Evolutionary conservation across 2,113 vertebrate genomes (phyloP), one percentile per base, ranked within the genome.

Genomic region (Macrotus californicus): DNA sequence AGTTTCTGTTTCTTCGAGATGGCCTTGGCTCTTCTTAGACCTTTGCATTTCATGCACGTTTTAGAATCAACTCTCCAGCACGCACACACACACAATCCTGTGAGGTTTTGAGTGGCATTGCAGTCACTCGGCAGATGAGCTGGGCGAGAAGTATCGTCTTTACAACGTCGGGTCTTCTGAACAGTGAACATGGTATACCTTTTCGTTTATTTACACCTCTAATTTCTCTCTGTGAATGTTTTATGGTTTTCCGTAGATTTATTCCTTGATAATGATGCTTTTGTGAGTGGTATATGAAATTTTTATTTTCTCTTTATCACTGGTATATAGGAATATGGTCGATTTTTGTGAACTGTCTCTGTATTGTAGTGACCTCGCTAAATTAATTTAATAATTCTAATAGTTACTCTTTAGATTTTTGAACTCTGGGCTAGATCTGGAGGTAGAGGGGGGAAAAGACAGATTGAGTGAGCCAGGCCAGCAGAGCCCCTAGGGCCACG

Each of bases 351-450:
- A 93, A 41, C 54, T 36, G 29, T 69, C 50, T 79, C 69, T 85
- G 9, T 73, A 66, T 73, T 80, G 46, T 16, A 90, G 75, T 15
- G 7, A 41, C 21, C 6, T 73, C 90, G 80, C 34, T 41, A 75
- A 79, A 61, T n/a, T 81, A 67, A 75, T 1, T 80, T 56, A 75
- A 46, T 69, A 66, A 75, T 73, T 67, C 24, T 61, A 85, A 72
- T 80, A 59, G 79, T 92, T 75, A 9, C 22, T 81, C 85, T 86
- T 89, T 85, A 86, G 66, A 76, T 81, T 86, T 86, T 86, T 81
- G 48, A 75, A 52, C 39, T 75, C 36, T 7, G 41, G 39, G 66
- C 81, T 89, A 31, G 39, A 93, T 69, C 9, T 86, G 39, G 56
- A 59, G 31, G 16, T 61, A 39, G 29, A 52, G 34, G 34, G 19